Percentiles rank a stretch among this genome's conserved stretches.
Evolutionary conservation across 2,113 vertebrate species (phyloP).

Genomic region (Ovibos moschatus): DNA sequence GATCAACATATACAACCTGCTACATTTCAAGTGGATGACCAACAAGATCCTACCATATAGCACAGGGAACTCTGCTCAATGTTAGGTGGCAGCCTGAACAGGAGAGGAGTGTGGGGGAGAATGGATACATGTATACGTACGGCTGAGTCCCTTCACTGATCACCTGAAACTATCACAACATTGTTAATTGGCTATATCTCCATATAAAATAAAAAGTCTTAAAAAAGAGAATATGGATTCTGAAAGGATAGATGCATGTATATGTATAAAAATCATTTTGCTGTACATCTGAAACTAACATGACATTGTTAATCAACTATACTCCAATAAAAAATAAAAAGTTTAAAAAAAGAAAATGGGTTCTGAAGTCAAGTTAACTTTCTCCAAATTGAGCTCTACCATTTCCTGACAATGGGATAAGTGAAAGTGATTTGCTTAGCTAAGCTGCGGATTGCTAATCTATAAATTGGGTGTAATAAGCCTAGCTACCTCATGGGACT

Average conservation of each 20-base stretch:
- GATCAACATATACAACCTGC: not conserved
- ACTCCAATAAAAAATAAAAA: not conserved
- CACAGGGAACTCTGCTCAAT: not conserved
- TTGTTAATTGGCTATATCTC: not conserved
- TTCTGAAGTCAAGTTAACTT: not conserved
- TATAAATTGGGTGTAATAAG: not conserved
- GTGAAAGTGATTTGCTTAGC: not conserved
- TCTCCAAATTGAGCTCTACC: not conserved
- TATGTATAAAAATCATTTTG: not conserved
- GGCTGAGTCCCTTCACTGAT: not conserved
- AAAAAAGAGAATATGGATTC: not conserved
- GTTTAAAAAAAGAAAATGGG: not conserved
- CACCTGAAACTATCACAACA: not conserved
- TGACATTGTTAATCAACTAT: not conserved
- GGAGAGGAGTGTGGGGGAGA: not conserved
- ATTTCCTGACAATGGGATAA: not conserved
- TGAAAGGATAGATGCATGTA: not conserved
- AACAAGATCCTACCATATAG: not conserved
- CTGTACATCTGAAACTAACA: not conserved
- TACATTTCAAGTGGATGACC: not conserved
- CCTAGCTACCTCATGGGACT: not conserved
- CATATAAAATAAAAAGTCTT: not conserved
- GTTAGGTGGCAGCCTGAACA: not conserved
- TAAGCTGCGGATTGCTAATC: not conserved
- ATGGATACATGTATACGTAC: not conserved